phyloP scores from a whole-genome alignment of 2,888 invertebrate species.

The Cantharis lateralis region DNA sequence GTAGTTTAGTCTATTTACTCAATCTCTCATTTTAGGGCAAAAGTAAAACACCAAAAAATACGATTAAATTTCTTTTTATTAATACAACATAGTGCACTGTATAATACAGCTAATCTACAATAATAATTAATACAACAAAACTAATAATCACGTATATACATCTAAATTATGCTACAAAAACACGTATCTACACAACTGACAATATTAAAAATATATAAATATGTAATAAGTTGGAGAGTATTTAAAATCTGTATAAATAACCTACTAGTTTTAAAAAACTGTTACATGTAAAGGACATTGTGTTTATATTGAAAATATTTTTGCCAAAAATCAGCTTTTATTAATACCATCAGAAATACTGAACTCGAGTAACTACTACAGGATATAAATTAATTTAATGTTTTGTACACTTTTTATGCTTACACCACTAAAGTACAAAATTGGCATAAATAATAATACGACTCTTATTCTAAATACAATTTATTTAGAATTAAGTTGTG shows the following conservation, averaged over 20 bases:
- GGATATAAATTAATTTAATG: neutral
- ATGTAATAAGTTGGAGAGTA: conserved; percentile 21
- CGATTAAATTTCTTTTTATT: conserved; percentile 15
- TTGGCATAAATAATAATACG: neutral
- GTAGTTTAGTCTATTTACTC: too few species aligned
- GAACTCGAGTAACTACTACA: conserved; percentile 3
- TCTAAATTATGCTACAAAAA: conserved; percentile 25
- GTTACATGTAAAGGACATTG: conserved; percentile 3
- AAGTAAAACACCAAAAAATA: neutral
- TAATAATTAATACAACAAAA: conserved; percentile 26
- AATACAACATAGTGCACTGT: conserved; percentile 29
- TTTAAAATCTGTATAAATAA: conserved; percentile 21
- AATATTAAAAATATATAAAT: conserved; percentile 33
- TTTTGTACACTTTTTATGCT: conserved; percentile 1
- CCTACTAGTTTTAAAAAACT: neutral
- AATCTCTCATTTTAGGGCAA: too few species aligned
- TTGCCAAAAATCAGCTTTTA: conserved; percentile 4
- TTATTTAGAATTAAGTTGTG: neutral
- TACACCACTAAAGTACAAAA: neutral
- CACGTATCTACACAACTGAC: conserved; percentile 25
- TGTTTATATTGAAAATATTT: neutral
- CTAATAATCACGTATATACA: conserved; percentile 31
- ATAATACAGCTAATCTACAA: conserved; percentile 26
- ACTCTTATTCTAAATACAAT: neutral
- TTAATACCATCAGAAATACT: conserved; percentile 23